Percentiles rank a stretch among this genome's conserved stretches.
Conservation (phyloP, 2,113 vertebrate species). For the Aspidoscelis tigris region DNA sequence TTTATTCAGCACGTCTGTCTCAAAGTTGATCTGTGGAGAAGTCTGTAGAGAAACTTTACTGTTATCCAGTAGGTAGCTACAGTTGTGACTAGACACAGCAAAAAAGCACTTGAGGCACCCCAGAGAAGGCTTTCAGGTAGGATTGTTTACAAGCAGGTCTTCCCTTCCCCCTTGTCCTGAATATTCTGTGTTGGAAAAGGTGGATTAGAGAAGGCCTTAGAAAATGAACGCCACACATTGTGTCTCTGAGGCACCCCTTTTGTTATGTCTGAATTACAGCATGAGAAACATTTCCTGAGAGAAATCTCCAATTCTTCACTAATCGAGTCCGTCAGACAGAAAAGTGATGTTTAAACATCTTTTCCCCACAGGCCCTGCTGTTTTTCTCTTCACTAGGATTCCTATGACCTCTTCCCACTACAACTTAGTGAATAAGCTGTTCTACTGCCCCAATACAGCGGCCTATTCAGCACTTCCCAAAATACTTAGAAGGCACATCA, state of each 20-base stretch:
- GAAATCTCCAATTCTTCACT: neutral
- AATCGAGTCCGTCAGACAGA: neutral
- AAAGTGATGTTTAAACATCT: neutral
- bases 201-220: no score
- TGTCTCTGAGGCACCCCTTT: no score
- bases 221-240: no score
- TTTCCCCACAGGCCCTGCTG: neutral
- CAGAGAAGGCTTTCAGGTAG: no score
- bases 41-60: neutral
- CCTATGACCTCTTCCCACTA: neutral
- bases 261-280: no score
- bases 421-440: no score
- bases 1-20: neutral
- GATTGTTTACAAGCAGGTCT: no score
- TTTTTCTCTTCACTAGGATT: neutral
- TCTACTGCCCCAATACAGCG: neutral
- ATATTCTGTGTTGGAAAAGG: no score
- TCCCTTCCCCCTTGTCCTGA: no score
- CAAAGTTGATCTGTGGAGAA: neutral
- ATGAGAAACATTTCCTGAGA: neutral
- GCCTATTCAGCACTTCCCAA: neutral
- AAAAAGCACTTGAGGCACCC: no score
- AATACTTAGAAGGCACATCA: neutral
- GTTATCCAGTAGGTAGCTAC: no score
- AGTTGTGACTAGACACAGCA: no score